A percentile compares a stretch with the other conserved stretches of the same genome.
Conservation (phyloP, 2,888 invertebrate species). For the Eucera pruinosa region DNA sequence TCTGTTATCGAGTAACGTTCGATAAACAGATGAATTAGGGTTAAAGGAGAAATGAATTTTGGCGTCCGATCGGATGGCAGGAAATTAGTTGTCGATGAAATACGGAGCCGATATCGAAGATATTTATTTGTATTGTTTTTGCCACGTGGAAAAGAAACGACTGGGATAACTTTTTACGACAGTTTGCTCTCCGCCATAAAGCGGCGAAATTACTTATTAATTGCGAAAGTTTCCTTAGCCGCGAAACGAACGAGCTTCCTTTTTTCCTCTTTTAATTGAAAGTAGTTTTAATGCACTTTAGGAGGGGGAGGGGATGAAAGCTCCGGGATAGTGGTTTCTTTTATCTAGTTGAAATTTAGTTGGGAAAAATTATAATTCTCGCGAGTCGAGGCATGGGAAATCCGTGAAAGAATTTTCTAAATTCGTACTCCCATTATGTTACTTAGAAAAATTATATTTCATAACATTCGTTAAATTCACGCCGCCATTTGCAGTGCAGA, state of each 20-base stretch:
- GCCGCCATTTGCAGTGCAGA: too few species aligned
- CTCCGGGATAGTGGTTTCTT: conserved; percentile 8
- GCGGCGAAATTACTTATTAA: conserved; percentile 55
- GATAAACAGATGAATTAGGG: too few species aligned
- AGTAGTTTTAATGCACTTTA: conserved; percentile 42
- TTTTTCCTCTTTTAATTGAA: conserved; percentile 22
- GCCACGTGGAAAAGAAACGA: conserved; percentile 34
- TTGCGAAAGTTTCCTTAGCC: conserved; percentile 44
- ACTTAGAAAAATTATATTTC: too few species aligned
- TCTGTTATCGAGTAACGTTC: too few species aligned
- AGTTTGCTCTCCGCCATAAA: conserved; percentile 45
- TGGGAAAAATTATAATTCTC: not conserved
- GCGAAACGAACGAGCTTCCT: conserved; percentile 6
- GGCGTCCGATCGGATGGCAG: not conserved
- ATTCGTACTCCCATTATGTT: too few species aligned
- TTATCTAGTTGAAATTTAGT: conserved; percentile 7
- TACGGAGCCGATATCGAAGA: conserved; percentile 30
- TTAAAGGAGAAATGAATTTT: too few species aligned
- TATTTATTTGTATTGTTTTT: conserved; percentile 53
- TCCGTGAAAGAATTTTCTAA: not conserved
- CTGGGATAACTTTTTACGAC: conserved; percentile 48
- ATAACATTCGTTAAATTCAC: too few species aligned
- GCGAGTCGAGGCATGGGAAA: not conserved
- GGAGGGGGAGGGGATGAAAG: not conserved
- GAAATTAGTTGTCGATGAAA: conserved; percentile 45